phyloP scores from a whole-genome alignment of 2,888 invertebrate genomes.

The Electrophaes corylata region DNA sequence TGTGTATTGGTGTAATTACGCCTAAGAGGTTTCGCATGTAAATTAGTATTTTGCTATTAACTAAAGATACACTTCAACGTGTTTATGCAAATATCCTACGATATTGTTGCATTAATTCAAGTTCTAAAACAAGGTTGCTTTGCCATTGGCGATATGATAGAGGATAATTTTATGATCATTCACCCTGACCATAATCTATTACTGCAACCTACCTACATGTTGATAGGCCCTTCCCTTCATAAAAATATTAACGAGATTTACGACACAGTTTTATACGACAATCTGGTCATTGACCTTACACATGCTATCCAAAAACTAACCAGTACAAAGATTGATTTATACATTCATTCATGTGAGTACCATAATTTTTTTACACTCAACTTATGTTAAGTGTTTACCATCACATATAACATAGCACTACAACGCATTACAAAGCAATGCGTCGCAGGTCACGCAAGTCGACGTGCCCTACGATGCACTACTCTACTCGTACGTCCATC shows the following conservation, averaged over 20 bases:
- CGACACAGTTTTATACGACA: neutral
- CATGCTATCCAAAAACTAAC: neutral
- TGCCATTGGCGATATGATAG: conserved; percentile 24
- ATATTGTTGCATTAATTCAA: conserved; percentile 37
- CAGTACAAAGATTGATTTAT: too few relatives aligned
- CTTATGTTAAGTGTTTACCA: too few relatives aligned
- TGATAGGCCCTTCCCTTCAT: neutral
- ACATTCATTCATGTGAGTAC: too few relatives aligned
- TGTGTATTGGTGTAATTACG: conserved; percentile 6
- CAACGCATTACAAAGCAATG: too few relatives aligned
- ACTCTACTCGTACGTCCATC: too few relatives aligned
- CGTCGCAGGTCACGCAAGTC: too few relatives aligned
- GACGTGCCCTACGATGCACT: too few relatives aligned
- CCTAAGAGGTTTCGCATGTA: conserved; percentile 34
- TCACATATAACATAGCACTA: too few relatives aligned
- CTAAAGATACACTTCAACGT: conserved; percentile 31
- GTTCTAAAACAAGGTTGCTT: conserved; percentile 34
- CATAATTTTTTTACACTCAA: too few relatives aligned
- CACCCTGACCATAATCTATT: conserved; percentile 33
- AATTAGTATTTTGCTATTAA: conserved; percentile 29
- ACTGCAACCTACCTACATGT: neutral
- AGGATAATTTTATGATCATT: conserved; percentile 37
- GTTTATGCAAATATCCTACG: conserved; percentile 34
- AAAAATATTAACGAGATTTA: conserved; percentile 1
- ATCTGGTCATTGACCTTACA: neutral